phyloP scores from a whole-genome alignment of 53 echinoderm and acorn worm species.

The Antedon mediterranea region DNA sequence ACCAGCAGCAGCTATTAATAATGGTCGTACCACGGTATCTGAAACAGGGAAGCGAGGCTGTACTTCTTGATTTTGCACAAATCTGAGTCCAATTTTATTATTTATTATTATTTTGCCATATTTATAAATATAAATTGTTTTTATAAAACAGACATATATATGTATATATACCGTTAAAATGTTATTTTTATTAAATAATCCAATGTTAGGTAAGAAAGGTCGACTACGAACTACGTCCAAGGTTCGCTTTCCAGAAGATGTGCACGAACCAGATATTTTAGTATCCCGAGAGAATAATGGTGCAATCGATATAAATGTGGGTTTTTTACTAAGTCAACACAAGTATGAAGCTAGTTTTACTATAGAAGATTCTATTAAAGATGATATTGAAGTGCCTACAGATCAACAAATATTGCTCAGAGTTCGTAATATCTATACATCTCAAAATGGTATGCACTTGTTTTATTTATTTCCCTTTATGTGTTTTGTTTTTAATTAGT shows the following conservation, averaged over 20 bases:
- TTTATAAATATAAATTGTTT: no score
- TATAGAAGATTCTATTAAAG: conserved; percentile 18
- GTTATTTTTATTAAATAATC: no score
- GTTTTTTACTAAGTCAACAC: conserved; percentile 74
- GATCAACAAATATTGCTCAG: conserved; percentile 10
- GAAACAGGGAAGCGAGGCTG: no score
- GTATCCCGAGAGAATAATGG: conserved; percentile 50
- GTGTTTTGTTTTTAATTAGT: conserved; percentile 8
- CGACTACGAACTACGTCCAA: conserved; percentile 54
- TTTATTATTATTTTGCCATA: no score
- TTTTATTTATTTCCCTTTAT: neutral
- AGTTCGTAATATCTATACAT: conserved; percentile 4
- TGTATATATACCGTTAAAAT: no score
- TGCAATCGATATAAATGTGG: conserved; percentile 68
- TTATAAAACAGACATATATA: no score
- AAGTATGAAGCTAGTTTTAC: conserved; percentile 48
- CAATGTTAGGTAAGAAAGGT: conserved; percentile 18
- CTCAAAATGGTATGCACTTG: conserved; percentile 14
- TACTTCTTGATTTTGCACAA: no score
- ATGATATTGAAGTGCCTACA: conserved; percentile 12
- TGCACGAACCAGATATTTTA: conserved; percentile 70
- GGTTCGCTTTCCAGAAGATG: conserved; percentile 93
- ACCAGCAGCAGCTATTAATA: no score
- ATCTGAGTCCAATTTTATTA: no score
- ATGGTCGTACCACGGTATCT: no score